Conservation (phyloP, 2,888 invertebrate species). For the Anthoptus insignis region DNA sequence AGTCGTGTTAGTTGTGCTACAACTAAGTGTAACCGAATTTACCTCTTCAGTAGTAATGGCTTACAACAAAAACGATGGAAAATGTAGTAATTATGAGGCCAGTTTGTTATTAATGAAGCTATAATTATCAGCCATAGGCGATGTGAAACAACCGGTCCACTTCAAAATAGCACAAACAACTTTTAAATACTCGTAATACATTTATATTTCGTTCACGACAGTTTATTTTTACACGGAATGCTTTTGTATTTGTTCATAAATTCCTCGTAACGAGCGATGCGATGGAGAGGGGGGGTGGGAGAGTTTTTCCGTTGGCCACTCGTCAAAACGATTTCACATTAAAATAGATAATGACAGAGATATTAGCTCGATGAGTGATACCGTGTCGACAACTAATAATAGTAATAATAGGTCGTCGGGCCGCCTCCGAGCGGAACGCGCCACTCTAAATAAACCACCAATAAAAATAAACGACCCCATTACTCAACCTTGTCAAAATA, state of each 20-base stretch:
- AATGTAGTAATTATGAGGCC: too few relatives aligned
- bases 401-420: conserved; percentile 70
- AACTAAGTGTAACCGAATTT: too few relatives aligned
- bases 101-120: too few relatives aligned
- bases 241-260: conserved; percentile 37
- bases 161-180: conserved; percentile 11
- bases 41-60: not conserved
- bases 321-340: conserved; percentile 74
- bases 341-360: conserved; percentile 77
- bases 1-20: too few relatives aligned
- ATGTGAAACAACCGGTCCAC: not conserved
- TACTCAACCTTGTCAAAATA: conserved; percentile 85
- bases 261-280: conserved; percentile 44
- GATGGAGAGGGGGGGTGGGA: too few relatives aligned
- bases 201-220: conserved; percentile 29
- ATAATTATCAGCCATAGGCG: not conserved
- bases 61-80: not conserved
- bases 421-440: conserved; percentile 73
- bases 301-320: conserved; percentile 66
- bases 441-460: conserved; percentile 79
- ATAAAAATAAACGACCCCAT: conserved; percentile 85
- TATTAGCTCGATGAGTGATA: conserved; percentile 82
- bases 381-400: conserved; percentile 81
- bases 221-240: conserved; percentile 30
- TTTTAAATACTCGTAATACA: conserved; percentile 18